A percentile compares a stretch with the other conserved stretches of the same genome.
Conservation (phyloP, 2,888 invertebrate genomes). For the Rhogogaster chlorosoma region DNA sequence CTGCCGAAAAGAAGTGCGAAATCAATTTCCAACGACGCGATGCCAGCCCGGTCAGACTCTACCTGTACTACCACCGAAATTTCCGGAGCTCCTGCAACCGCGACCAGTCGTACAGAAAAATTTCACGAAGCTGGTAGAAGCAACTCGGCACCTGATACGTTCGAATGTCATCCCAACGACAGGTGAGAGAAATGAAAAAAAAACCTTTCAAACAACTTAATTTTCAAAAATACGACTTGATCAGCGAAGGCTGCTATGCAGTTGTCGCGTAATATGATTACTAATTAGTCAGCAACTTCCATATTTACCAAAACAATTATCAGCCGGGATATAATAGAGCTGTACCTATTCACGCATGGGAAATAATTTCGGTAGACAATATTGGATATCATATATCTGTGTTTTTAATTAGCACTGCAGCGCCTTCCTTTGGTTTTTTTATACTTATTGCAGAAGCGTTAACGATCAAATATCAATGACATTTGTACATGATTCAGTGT, state of each 20-base stretch:
- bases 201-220: neutral
- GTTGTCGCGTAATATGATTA: neutral
- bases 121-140: slow-evolving; percentile 84
- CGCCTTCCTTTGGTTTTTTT: neutral
- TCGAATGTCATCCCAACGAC: slow-evolving; percentile 77
- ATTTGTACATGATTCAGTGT: neutral
- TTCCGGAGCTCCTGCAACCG: slow-evolving; percentile 61
- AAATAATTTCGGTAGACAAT: slow-evolving; percentile 7
- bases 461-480: neutral
- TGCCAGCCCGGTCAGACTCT: slow-evolving; percentile 57
- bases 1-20: slow-evolving; percentile 68
- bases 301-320: neutral
- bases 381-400: neutral
- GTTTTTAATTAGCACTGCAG: neutral
- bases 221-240: neutral
- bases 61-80: slow-evolving; percentile 52
- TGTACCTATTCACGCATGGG: neutral
- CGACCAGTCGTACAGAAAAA: slow-evolving; percentile 77
- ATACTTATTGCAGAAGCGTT: neutral
- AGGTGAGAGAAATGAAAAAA: slow-evolving; percentile 60
- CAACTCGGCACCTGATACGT: slow-evolving; percentile 88
- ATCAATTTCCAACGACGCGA: slow-evolving; percentile 68
- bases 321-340: neutral
- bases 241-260: neutral
- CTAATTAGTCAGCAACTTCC: neutral